A percentile compares a stretch with the other conserved stretches of the same genome.
These are phyloP conservation scores for Babylonia areolata DNA, from an alignment of 1,140 invertebrate species.

Conservation along the genomic window DNA sequence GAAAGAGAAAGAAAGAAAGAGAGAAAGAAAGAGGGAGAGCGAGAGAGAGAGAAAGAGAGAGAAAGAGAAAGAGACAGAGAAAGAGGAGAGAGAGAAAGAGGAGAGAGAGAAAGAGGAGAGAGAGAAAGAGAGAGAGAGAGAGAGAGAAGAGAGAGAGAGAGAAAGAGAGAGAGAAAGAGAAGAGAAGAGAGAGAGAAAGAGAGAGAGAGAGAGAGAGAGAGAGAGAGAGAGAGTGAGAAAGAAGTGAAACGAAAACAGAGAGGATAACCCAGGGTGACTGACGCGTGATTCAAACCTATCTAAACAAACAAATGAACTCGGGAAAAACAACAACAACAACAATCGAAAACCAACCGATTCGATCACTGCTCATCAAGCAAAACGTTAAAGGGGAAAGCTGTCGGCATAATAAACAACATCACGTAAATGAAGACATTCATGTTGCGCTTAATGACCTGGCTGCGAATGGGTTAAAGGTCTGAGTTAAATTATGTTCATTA, in stretches of 20 bases:
- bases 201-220: background rate
- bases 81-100: background rate
- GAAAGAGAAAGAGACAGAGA: background rate
- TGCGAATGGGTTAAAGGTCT: no score
- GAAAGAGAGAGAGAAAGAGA: background rate
- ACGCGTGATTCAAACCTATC: no score
- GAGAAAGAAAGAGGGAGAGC: background rate
- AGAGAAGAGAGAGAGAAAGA: background rate
- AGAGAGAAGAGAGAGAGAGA: background rate
- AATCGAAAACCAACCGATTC: no score
- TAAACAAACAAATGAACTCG: no score
- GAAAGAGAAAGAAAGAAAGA: background rate
- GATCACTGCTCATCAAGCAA: background rate
- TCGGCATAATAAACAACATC: no score
- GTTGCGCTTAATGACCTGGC: no score
- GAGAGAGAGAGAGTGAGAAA: constrained; percentile 9
- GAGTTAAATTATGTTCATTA: no score
- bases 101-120: background rate
- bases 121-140: background rate
- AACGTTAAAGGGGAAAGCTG: background rate
- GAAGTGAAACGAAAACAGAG: background rate
- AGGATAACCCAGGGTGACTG: background rate
- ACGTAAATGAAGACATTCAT: no score
- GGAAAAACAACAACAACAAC: no score
- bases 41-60: constrained; percentile 5